Conservation (phyloP, 23 tunicate genomes). For the Ciona savignyi region DNA sequence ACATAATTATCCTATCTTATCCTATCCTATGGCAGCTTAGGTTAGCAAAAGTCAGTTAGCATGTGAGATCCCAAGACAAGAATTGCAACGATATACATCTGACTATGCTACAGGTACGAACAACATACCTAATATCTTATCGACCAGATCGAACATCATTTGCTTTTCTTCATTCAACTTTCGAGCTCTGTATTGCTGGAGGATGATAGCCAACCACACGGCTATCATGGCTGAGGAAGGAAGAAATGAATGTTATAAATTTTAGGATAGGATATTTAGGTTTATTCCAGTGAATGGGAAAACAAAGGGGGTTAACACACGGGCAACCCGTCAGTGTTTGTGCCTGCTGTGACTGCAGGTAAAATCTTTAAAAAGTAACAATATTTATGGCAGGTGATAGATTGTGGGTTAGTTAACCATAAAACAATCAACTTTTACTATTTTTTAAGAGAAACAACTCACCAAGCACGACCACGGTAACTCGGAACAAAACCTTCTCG, state of each 20-base stretch:
- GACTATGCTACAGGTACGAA: too few relatives aligned
- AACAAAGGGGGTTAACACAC: too few relatives aligned
- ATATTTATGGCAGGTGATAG: not conserved
- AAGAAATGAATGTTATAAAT: slow-evolving; percentile 4
- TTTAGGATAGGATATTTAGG: too few relatives aligned
- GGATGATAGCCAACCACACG: slow-evolving; percentile 44
- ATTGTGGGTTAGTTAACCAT: not conserved
- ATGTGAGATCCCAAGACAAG: too few relatives aligned
- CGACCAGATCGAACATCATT: slow-evolving; percentile 56
- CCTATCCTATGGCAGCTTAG: too few relatives aligned
- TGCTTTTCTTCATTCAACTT: slow-evolving; percentile 52
- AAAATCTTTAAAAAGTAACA: not conserved
- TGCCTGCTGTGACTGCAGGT: too few relatives aligned
- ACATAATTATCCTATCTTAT: not conserved
- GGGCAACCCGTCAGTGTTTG: too few relatives aligned
- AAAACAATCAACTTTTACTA: not conserved
- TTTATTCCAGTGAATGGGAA: too few relatives aligned
- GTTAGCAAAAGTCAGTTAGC: too few relatives aligned
- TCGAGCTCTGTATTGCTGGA: slow-evolving; percentile 36
- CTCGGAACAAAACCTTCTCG: slow-evolving; percentile 53
- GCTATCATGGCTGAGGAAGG: slow-evolving; percentile 19
- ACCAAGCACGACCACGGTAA: slow-evolving; percentile 21
- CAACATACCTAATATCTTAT: slow-evolving; percentile 54
- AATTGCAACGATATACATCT: too few relatives aligned
- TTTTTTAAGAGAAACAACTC: slow-evolving; percentile 1